Percentiles rank a stretch among this genome's conserved stretches.
These are phyloP conservation scores for Anoplolepis gracilipes DNA, from an alignment of 1,140 invertebrate genomes.

Conservation along the genomic window DNA sequence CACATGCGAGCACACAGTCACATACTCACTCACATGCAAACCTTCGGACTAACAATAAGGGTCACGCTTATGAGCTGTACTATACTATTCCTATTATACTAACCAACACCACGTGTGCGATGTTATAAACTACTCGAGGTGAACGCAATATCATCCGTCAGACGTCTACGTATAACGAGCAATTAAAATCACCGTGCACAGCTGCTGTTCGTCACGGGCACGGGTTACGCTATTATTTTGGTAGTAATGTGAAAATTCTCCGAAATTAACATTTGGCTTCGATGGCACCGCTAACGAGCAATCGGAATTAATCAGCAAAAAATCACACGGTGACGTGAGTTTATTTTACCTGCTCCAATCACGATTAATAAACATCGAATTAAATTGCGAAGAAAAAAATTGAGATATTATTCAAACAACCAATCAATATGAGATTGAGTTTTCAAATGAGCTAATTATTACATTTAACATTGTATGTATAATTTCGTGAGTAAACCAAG, in stretches of 20 bases:
- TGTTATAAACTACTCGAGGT: conserved; percentile 6
- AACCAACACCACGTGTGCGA: conserved; percentile 44
- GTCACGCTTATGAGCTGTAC: conserved; percentile 66
- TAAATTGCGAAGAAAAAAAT: conserved; percentile 6
- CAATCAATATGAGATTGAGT: conserved; percentile 13
- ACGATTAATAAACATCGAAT: conserved; percentile 36
- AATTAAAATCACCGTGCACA: conserved; percentile 44
- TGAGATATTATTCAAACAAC: conserved; percentile 7
- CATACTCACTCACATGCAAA: conserved; percentile 29
- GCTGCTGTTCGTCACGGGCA: conserved; percentile 38
- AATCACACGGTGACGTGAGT: not conserved
- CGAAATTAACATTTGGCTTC: conserved; percentile 35
- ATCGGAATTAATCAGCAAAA: conserved; percentile 52
- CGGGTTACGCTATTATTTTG: conserved; percentile 31
- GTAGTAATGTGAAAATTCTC: conserved; percentile 27
- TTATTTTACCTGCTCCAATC: not conserved
- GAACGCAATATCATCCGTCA: conserved; percentile 39
- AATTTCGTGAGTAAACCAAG: not conserved
- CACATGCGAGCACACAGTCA: conserved; percentile 52
- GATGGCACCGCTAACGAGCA: conserved; percentile 24
- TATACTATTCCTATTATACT: conserved; percentile 39
- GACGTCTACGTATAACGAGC: conserved; percentile 42
- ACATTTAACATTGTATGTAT: conserved; percentile 3
- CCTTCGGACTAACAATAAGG: conserved; percentile 40
- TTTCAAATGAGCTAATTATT: not conserved